Evolutionary conservation across 37 sponge, comb jelly and placozoan genomes (phyloP), one percentile per base, ranked within the genome.

Genomic region (Bolinopsis microptera): DNA sequence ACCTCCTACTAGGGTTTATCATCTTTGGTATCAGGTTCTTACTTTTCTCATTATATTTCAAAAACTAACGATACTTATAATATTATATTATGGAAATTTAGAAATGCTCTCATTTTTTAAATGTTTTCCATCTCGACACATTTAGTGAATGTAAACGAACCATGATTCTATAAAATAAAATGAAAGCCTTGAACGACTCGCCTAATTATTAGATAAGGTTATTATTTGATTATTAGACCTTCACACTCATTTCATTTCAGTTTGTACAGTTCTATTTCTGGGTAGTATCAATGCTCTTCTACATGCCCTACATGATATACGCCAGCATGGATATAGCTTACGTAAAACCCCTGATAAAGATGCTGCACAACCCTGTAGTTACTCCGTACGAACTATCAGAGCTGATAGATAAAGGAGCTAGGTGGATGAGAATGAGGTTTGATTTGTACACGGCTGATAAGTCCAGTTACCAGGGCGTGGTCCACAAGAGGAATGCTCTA

Each of bases 21-120:
- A 72, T n/a, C 75, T n/a, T n/a, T 72, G 75, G 75, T 72, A 72
- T 72, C 75, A 72, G 75, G 75, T 72, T n/a, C 61, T 48, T 48
- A 13, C 5, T 48, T 48, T 48, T 48, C 61, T n/a, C n/a, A n/a
- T n/a, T n/a, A n/a, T n/a, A n/a, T n/a, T n/a, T n/a, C n/a, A n/a
- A n/a, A n/a, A n/a, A n/a, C n/a, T n/a, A n/a, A n/a, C n/a, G n/a
- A n/a, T n/a, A n/a, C n/a, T n/a, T n/a, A n/a, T n/a, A n/a, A n/a
- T n/a, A n/a, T n/a, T n/a, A n/a, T n/a, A n/a, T n/a, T n/a, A n/a
- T n/a, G n/a, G n/a, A n/a, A n/a, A n/a, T n/a, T n/a, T n/a, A n/a
- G n/a, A n/a, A n/a, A n/a, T n/a, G n/a, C n/a, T n/a, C n/a, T n/a
- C n/a, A n/a, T n/a, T n/a, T n/a, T n/a, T n/a, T n/a, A n/a, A n/a